A percentile compares a stretch with the other conserved stretches of the same genome.
Evolutionary conservation across 2,113 vertebrate genomes (phyloP).

Genomic region (Anoura caudifer): DNA sequence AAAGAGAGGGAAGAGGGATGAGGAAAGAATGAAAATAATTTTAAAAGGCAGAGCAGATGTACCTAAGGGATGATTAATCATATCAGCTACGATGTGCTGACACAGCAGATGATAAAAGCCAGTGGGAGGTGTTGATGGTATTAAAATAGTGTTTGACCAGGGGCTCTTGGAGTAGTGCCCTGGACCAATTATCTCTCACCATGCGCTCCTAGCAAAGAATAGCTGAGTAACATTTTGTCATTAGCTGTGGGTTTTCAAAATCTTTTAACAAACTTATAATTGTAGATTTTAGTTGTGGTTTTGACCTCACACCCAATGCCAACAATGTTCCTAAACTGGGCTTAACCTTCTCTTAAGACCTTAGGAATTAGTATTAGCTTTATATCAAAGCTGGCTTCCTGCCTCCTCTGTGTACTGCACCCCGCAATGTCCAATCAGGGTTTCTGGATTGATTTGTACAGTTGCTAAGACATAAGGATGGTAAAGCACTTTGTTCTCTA

Average conservation of each 20-base stretch:
- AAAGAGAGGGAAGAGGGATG: neutral
- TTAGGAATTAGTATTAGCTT: neutral
- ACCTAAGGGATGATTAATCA: neutral
- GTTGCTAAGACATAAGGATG: neutral
- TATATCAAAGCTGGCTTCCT: neutral
- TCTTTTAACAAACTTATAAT: neutral
- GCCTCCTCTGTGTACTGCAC: neutral
- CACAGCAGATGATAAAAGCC: neutral
- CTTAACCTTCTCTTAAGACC: neutral
- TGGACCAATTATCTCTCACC: neutral
- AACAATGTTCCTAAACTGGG: neutral
- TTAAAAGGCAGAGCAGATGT: neutral
- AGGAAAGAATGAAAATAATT: neutral
- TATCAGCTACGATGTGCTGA: neutral
- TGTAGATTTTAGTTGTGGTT: neutral
- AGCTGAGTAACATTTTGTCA: neutral
- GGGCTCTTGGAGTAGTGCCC: neutral
- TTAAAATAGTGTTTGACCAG: constrained; percentile 20
- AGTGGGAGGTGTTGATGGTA: neutral
- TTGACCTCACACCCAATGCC: neutral
- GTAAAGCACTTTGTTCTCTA: neutral
- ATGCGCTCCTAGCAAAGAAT: neutral
- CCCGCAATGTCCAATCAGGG: neutral
- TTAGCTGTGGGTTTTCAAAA: neutral
- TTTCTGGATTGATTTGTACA: neutral